These are phyloP conservation scores for Pyrrhopygopsis socrates DNA, from an alignment of 2,888 invertebrate genomes.

Conservation along the genomic window DNA sequence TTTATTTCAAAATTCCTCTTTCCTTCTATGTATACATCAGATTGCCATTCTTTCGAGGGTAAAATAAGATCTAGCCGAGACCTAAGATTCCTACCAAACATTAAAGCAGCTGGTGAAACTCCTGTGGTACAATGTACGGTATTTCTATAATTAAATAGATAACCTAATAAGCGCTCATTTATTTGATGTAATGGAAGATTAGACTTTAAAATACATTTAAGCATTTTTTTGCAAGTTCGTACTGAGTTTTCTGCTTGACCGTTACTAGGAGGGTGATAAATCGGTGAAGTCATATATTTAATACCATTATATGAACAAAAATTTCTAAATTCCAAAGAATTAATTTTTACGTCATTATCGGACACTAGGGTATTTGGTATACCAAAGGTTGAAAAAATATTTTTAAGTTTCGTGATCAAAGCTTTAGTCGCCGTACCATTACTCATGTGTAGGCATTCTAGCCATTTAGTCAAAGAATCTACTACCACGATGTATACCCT, in stretches of 20 bases:
- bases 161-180: constrained; percentile 62
- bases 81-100: constrained; percentile 63
- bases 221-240: constrained; percentile 76
- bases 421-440: constrained; percentile 53
- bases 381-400: constrained; percentile 68
- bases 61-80: constrained; percentile 10
- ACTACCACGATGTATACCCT: background rate
- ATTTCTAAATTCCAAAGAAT: constrained; percentile 48
- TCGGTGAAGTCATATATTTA: constrained; percentile 53
- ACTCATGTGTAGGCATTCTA: constrained; percentile 44
- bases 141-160: constrained; percentile 79
- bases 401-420: constrained; percentile 61
- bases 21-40: background rate
- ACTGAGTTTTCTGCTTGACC: constrained; percentile 50
- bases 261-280: constrained; percentile 37
- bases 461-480: background rate
- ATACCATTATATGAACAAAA: constrained; percentile 70
- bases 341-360: constrained; percentile 59
- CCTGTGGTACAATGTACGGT: constrained; percentile 76
- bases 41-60: background rate
- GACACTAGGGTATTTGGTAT: constrained; percentile 38
- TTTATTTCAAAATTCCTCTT: constrained; percentile 44
- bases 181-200: background rate
- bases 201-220: constrained; percentile 61
- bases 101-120: constrained; percentile 63